Evolutionary conservation across 2,797 vertebrate species (phyloP), one percentile per base, ranked within the genome.

Genomic region (Typhlichthys eigenmanni): DNA sequence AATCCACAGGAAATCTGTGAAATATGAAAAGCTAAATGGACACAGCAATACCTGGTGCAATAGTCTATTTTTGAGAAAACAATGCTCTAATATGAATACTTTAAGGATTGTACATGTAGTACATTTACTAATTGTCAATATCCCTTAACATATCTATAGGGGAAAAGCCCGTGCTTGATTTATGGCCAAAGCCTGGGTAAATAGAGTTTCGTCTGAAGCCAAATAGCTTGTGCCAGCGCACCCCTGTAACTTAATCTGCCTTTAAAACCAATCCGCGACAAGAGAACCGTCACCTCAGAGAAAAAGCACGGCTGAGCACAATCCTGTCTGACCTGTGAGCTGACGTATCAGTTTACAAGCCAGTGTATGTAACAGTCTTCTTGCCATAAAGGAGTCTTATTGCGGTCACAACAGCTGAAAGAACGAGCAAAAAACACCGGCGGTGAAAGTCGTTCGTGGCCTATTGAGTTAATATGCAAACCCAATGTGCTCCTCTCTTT

Each of bases 121-220:
- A 72, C 69, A 80, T 75, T 70, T 56, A 66, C 71, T 72, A 78
- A 85, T 83, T 78, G 75, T 55, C 69, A 62, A 68, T 81, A 79
- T 77, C 54, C 65, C 69, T 80, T 68, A 74, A 69, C 66, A 77
- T 74, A 72, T 68, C 72, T 79, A 60, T 50, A 69, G 68, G 60
- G 68, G 43, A 43, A 69, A 85, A 75, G 49, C 51, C 52, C 65
- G 34, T 43, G 58, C 74, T 58, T 85, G 84, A 90, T 82, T 66
- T 81, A 86, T 75, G 71, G 59, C 71, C 55, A 43, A 47, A 75
- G 82, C 70, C 86, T 88, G 86, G 77, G 89, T 88, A 90, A 91
- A 91, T 83, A 90, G 63, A 86, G 70, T 72, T 80, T 88, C 72
- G 24, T 77, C 74, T 86, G 73, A 84, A 85, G 69, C 75, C 76